Percentiles rank a stretch among this genome's conserved stretches.
Conservation (phyloP, 1,140 invertebrate species). For the Subanguina moxae region DNA sequence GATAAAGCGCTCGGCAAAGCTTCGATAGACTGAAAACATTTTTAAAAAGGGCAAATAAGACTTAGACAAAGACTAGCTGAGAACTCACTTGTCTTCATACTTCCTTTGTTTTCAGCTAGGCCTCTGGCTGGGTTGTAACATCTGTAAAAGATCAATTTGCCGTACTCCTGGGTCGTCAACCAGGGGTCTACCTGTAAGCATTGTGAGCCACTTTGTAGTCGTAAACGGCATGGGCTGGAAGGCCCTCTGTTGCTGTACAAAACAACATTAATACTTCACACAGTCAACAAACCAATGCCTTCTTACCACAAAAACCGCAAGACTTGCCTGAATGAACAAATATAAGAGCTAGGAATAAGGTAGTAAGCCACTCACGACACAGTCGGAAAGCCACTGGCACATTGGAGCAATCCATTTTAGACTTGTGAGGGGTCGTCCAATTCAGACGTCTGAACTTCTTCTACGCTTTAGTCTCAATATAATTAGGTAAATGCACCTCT, state of each 20-base stretch:
- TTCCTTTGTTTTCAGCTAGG: conserved; percentile 7
- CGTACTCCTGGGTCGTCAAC: no score
- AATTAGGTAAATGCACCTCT: conserved; percentile 25
- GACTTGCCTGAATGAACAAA: neutral
- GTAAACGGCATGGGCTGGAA: conserved; percentile 29
- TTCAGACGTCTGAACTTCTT: conserved; percentile 16
- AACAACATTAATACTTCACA: neutral
- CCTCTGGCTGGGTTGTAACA: conserved; percentile 45
- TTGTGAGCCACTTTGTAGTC: conserved; percentile 40
- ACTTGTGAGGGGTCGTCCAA: conserved; percentile 18
- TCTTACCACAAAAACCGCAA: no score
- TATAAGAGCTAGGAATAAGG: neutral
- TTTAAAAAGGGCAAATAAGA: neutral
- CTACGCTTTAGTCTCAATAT: no score
- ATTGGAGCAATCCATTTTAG: conserved; percentile 39
- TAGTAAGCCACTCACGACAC: conserved; percentile 10
- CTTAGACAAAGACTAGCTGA: neutral
- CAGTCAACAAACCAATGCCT: neutral
- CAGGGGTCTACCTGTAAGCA: conserved; percentile 23
- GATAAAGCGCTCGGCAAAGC: conserved; percentile 9
- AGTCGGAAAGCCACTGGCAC: conserved; percentile 51
- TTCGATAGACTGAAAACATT: conserved; percentile 2
- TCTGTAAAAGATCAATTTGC: conserved; percentile 5
- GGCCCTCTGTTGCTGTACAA: conserved; percentile 4
- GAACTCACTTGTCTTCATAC: neutral